Percentiles rank a stretch among this genome's conserved stretches.
These are phyloP conservation scores for Herpetotheres cachinnans DNA, from an alignment of 2,113 vertebrate genomes.

Conservation along the genomic window DNA sequence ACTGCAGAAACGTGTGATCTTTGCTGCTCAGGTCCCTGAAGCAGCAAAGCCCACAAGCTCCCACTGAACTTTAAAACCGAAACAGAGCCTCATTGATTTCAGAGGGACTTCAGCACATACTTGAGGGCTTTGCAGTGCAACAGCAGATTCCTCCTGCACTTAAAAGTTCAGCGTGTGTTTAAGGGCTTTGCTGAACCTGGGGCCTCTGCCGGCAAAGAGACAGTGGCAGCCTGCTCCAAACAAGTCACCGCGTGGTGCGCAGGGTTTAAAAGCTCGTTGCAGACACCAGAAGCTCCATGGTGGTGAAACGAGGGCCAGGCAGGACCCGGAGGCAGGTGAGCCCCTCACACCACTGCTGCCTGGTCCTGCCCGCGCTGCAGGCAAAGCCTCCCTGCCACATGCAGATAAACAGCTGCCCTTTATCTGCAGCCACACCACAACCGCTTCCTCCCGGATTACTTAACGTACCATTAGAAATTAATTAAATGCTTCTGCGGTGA, in stretches of 20 bases:
- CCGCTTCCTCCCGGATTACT: slow-evolving; percentile 27
- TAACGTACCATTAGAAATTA: slow-evolving; percentile 54
- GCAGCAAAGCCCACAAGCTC: neutral
- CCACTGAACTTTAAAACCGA: neutral
- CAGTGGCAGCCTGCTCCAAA: neutral
- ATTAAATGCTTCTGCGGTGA: slow-evolving; percentile 60
- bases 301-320: neutral
- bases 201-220: neutral
- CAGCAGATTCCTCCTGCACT: neutral
- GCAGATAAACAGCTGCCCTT: slow-evolving; percentile 42
- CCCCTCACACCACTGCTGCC: neutral
- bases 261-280: neutral
- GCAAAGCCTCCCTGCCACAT: neutral
- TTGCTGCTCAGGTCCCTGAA: neutral
- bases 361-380: neutral
- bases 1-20: neutral
- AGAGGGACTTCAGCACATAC: neutral
- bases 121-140: neutral
- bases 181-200: neutral
- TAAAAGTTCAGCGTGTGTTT: neutral
- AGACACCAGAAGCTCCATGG: neutral
- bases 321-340: neutral
- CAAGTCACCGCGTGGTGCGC: neutral
- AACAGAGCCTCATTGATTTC: slow-evolving; percentile 14
- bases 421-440: slow-evolving; percentile 38